These are phyloP conservation scores for Dermatophagoides farinae DNA, from an alignment of 1,140 invertebrate genomes.

Conservation along the genomic window DNA sequence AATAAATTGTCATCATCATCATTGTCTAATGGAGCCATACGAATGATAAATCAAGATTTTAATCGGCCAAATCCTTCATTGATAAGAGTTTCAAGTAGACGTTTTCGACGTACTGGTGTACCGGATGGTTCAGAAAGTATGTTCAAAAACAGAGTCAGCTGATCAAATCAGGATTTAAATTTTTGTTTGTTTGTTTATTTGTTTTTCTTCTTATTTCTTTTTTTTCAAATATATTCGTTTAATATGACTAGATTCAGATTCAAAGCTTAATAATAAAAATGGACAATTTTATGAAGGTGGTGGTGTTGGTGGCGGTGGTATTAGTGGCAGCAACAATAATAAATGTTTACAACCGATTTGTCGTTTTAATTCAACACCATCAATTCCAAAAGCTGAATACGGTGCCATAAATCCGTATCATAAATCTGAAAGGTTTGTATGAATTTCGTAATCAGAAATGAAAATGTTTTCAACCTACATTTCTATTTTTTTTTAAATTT, in stretches of 20 bases:
- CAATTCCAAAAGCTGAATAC: not conserved
- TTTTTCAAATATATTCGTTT: no score
- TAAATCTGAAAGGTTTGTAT: not conserved
- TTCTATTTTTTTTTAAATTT: not conserved
- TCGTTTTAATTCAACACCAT: constrained; percentile 7
- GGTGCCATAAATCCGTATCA: not conserved
- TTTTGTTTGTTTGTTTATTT: not conserved
- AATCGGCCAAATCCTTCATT: constrained; percentile 51
- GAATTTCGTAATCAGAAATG: not conserved
- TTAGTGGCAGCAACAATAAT: not conserved
- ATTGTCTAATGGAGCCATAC: not conserved
- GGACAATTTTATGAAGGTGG: not conserved
- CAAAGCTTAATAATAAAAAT: not conserved
- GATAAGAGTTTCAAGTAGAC: constrained; percentile 62
- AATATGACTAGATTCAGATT: not conserved
- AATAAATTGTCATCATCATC: not conserved
- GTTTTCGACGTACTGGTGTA: constrained; percentile 44
- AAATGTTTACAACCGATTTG: not conserved
- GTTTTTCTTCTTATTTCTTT: not conserved
- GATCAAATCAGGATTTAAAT: no score
- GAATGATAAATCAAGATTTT: not conserved
- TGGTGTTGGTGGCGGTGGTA: not conserved
- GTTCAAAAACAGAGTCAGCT: no score
- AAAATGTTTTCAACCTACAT: not conserved
- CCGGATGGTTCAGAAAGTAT: constrained; percentile 26